Evolutionary conservation across 2,797 vertebrate species (phyloP), one percentile per base, ranked within the genome.

Genomic region (Acanthurus tractus): DNA sequence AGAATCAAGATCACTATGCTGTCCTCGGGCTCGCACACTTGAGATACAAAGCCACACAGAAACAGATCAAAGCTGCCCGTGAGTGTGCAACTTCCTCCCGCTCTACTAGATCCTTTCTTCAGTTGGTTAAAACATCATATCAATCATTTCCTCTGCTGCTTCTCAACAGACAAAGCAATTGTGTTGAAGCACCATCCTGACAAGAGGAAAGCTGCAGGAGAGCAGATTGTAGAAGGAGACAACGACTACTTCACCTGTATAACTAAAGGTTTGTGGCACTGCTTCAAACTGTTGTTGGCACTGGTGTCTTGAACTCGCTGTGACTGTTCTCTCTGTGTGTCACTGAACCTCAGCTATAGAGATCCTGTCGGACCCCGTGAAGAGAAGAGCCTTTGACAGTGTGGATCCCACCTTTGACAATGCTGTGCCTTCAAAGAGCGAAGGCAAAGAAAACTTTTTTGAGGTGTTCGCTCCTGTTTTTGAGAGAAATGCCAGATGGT

Each of bases 1-100:
- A 99, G 98, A 99, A 99, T 94, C 98, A 99, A 89, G 98, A 99
- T 94, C 98, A 99, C 92, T 99, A 99, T 78, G 95, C 96, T 70
- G 97, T 99, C 80, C 96, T 99, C 55, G 98, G 97, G 63, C 91
- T 99, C 36, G 95, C 93, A 70, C 95, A 96, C 73, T 45, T 98
- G 92, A 95, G 98, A 79, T 99, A 98, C 93, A 98, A 95, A 92
- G 98, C 98, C 56, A 99, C 97, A 42, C 98, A 98, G 91, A 98
- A 97, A 84, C 98, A 99, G 91, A 99, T 99, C 91, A 99, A 99
- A 97, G 96, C 98, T 91, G 98, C 98, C 63, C 98, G 98, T 99
- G 91, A 99, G 98, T 99, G 89, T 62, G 2, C 14, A 10, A 38
- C n/a, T 70, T 56, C 40, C 8, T 23, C 13, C 38, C 36, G 12